Percentiles rank a stretch among this genome's conserved stretches.
Evolutionary conservation across 2,888 invertebrate species (phyloP).

Genomic region (Schizotus pectinicornis): DNA sequence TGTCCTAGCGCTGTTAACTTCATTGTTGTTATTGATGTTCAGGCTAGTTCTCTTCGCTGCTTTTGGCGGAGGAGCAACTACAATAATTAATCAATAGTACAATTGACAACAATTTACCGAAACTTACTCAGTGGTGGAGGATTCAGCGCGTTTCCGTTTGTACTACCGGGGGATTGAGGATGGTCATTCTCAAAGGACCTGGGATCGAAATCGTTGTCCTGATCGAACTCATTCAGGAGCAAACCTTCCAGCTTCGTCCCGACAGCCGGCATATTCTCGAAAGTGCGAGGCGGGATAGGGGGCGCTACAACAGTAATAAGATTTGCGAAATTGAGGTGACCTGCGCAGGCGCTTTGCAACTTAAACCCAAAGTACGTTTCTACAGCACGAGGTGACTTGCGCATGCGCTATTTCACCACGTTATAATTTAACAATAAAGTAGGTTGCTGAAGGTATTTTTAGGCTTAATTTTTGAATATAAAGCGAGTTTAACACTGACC

Average conservation of each 20-base stretch:
- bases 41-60: conserved; percentile 62
- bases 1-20: conserved; percentile 46
- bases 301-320: conserved; percentile 52
- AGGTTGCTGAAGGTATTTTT: no score
- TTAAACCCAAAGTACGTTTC: no score
- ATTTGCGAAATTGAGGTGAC: no score
- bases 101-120: not conserved
- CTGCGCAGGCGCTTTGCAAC: not conserved
- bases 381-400: no score
- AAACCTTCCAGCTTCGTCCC: conserved; percentile 81
- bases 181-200: conserved; percentile 76
- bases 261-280: conserved; percentile 66
- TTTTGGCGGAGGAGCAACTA: conserved; percentile 91
- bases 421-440: no score
- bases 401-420: no score
- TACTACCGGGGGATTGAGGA: conserved; percentile 47
- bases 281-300: conserved; percentile 61
- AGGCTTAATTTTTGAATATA: no score
- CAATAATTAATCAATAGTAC: not conserved
- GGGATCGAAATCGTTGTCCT: conserved; percentile 85
- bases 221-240: conserved; percentile 76
- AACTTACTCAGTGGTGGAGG: conserved; percentile 76
- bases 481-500: no score
- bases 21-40: conserved; percentile 48
- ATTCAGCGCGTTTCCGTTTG: conserved; percentile 53